Evolutionary conservation across 2,888 invertebrate genomes (phyloP), one percentile per base, ranked within the genome.

Genomic region (Megaustenia siamemsis): DNA sequence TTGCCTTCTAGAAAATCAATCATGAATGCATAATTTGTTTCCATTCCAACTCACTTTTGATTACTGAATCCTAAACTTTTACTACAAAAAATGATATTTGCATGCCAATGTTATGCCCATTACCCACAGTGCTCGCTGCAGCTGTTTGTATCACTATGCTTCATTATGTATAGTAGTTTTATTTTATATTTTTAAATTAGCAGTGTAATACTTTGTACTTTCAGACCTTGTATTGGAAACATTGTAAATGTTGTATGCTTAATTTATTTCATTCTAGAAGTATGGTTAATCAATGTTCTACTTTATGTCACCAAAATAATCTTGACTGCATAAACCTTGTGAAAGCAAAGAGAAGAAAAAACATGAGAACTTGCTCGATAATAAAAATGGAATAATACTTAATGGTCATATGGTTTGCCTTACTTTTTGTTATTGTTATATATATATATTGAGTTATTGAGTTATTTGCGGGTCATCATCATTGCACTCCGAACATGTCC

Each of bases 171-270:
- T 45, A 60, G 24, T 77, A 77, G 76, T n/a, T 38, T 77, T 60
- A 38, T 40, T 45, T 73, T 60, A 28, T 60, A 56, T 38, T 76
- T 56, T 53, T 35, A 43, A 10, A 77, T 40, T 49, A 77, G 56
- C 45, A 40, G 79, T 79, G 66, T 79, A 63, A 45, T 66, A 43
- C 66, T 63, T 63, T 38, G 24, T 60, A 63, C 35, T 53, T 75
- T n/a, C 75, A 35, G 28, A 75, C 35, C 56, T 56, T 76, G 28
- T 40, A 40, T n/a, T 77, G 60, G 45, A 69, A 49, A 69, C 53
- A 24, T 35, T 80, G 53, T 80, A 68, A 69, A 80, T 80, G 80
- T 78, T 78, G 66, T 69, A 69, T 80, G 80, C 80, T 80, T 80
- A 80, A 80, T 53, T 80, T 68, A 80, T 69, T 80, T 80, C 66